phyloP scores from a whole-genome alignment of 2,113 vertebrate genomes.

The Podarcis muralis region DNA sequence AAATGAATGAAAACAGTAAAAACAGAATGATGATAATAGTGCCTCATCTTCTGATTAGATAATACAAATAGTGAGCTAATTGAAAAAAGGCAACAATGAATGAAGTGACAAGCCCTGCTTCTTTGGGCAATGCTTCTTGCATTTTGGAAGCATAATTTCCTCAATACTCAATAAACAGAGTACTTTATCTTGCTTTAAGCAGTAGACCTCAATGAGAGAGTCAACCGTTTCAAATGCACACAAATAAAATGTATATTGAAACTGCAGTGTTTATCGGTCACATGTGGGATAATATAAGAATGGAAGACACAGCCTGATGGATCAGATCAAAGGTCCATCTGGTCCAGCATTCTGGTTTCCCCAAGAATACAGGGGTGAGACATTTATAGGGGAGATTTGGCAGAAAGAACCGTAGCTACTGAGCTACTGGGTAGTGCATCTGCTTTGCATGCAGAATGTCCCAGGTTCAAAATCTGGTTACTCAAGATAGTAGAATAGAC shows the following conservation, averaged over 20 bases:
- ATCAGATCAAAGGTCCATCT: background rate
- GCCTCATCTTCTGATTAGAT: background rate
- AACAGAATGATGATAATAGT: background rate
- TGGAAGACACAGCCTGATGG: no score
- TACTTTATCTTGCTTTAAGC: background rate
- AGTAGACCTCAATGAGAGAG: background rate
- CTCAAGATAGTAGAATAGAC: background rate
- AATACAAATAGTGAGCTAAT: background rate
- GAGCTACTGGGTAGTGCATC: no score
- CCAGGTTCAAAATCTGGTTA: no score
- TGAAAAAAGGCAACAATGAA: background rate
- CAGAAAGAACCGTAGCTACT: no score
- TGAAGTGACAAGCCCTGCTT: background rate
- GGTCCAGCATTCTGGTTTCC: background rate
- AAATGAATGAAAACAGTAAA: background rate
- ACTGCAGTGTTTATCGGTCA: background rate
- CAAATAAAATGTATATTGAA: background rate
- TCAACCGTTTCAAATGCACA: background rate
- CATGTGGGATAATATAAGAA: background rate
- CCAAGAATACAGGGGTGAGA: no score
- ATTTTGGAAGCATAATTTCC: background rate
- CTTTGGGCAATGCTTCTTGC: slow-evolving; percentile 2
- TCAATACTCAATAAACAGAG: background rate
- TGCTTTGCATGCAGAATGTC: no score
- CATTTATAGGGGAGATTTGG: no score